These are phyloP conservation scores for Oophaga sylvatica DNA, from an alignment of 2,797 vertebrate genomes.

Conservation along the genomic window DNA sequence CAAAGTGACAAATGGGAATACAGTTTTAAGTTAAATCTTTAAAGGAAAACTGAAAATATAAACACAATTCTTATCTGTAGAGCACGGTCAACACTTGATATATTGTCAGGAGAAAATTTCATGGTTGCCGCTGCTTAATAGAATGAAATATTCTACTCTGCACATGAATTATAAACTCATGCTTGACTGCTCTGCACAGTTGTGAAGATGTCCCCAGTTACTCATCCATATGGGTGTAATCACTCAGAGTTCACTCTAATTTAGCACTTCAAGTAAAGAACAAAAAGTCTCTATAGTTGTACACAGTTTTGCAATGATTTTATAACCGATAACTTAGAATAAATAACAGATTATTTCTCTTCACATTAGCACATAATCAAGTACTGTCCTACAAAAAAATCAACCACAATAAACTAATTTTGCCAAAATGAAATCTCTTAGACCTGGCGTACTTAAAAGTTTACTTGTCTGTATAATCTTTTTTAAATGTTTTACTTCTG, in stretches of 20 bases:
- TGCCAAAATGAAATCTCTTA: too few species aligned
- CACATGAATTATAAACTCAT: constrained; percentile 58
- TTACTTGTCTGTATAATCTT: too few species aligned
- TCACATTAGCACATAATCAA: too few species aligned
- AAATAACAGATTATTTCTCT: background rate
- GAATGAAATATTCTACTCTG: constrained; percentile 57
- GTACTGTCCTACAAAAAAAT: too few species aligned
- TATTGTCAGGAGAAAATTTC: constrained; percentile 52
- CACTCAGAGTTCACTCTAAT: constrained; percentile 38
- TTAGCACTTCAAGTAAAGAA: constrained; percentile 40
- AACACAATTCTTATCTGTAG: constrained; percentile 39
- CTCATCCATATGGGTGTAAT: constrained; percentile 56
- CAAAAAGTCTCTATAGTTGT: constrained; percentile 27
- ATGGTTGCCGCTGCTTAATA: constrained; percentile 56
- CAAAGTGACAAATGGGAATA: too few species aligned
- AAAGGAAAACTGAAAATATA: constrained; percentile 12
- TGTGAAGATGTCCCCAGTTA: constrained; percentile 54
- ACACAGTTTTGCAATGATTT: background rate
- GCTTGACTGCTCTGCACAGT: constrained; percentile 51
- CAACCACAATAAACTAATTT: too few species aligned
- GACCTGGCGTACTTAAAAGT: too few species aligned
- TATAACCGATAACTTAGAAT: background rate
- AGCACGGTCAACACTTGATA: constrained; percentile 41
- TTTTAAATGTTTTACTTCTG: too few species aligned
- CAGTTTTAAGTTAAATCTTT: background rate